Percentiles rank a stretch among this genome's conserved stretches.
These are phyloP conservation scores for Achatina immaculata DNA, from an alignment of 1,140 invertebrate species.

Conservation along the genomic window DNA sequence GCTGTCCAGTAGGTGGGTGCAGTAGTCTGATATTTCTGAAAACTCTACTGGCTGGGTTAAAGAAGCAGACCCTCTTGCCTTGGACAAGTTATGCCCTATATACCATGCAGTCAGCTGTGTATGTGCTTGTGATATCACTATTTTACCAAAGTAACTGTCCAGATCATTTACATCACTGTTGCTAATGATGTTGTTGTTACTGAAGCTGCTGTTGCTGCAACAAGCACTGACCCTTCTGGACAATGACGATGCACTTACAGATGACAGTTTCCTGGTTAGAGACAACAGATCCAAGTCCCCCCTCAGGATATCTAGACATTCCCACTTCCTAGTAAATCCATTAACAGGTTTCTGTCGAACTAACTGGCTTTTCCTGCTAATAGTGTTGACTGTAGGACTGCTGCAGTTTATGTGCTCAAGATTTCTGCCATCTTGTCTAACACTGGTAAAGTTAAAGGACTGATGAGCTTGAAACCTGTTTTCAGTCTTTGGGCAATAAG, in stretches of 20 bases:
- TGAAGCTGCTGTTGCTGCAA: conserved; percentile 10
- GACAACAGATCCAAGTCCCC: conserved; percentile 40
- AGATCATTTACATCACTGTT: conserved; percentile 25
- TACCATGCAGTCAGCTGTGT: conserved; percentile 10
- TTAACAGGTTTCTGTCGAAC: conserved; percentile 40
- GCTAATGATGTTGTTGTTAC: conserved; percentile 23
- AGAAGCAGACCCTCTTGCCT: neutral
- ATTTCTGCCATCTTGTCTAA: neutral
- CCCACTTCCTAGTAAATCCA: neutral
- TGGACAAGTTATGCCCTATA: conserved; percentile 21
- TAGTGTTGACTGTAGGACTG: neutral
- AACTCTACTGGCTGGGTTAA: conserved; percentile 13
- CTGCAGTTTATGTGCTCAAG: conserved; percentile 42
- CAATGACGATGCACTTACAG: conserved; percentile 18
- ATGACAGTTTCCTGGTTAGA: conserved; percentile 39
- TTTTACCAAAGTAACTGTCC: conserved; percentile 27
- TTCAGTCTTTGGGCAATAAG: neutral
- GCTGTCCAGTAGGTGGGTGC: conserved; percentile 35
- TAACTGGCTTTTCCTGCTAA: conserved; percentile 35
- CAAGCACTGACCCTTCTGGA: neutral
- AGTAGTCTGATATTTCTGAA: conserved; percentile 19
- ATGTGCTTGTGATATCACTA: conserved; percentile 19
- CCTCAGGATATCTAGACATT: conserved; percentile 30
- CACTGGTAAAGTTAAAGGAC: neutral
- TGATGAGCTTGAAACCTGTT: neutral